A percentile compares a stretch with the other conserved stretches of the same genome.
These are phyloP conservation scores for Rhinichthys osculus DNA, from an alignment of 2,797 vertebrate species.

Conservation along the genomic window DNA sequence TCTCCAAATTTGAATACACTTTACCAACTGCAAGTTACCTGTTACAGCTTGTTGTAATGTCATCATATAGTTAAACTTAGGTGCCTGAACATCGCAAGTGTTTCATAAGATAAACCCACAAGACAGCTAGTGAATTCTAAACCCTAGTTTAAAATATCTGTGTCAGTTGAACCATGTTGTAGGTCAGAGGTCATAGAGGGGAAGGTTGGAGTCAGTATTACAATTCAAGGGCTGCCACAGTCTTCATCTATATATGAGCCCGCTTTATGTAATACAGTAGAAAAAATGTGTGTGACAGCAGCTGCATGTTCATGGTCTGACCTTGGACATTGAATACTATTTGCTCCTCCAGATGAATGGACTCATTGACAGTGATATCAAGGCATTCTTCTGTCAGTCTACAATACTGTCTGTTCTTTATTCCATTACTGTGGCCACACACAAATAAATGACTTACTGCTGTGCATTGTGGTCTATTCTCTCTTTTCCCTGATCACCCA, in stretches of 20 bases:
- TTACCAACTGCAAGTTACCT: background rate
- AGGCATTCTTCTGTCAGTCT: conserved; percentile 14
- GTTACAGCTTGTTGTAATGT: background rate
- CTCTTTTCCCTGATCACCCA: conserved; percentile 2
- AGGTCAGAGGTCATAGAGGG: background rate
- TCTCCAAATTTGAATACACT: too few relatives aligned
- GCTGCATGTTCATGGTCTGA: conserved; percentile 18
- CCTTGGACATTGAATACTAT: conserved; percentile 8
- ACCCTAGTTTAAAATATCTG: background rate
- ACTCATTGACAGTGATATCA: conserved; percentile 9
- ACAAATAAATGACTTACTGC: conserved; percentile 16
- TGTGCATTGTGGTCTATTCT: background rate
- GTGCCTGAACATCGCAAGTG: background rate
- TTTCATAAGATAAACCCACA: background rate
- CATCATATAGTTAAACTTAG: background rate
- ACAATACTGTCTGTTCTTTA: conserved; percentile 5
- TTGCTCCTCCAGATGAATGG: conserved; percentile 5
- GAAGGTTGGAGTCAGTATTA: background rate
- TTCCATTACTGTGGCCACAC: background rate
- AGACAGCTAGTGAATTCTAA: background rate
- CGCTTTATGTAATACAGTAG: conserved; percentile 22
- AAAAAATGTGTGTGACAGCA: conserved; percentile 12
- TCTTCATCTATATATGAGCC: background rate
- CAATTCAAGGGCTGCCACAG: background rate
- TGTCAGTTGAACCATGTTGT: background rate